A percentile compares a stretch with the other conserved stretches of the same genome.
Conservation (phyloP, 2,113 vertebrate species). For the Gymnorhina tibicen region DNA sequence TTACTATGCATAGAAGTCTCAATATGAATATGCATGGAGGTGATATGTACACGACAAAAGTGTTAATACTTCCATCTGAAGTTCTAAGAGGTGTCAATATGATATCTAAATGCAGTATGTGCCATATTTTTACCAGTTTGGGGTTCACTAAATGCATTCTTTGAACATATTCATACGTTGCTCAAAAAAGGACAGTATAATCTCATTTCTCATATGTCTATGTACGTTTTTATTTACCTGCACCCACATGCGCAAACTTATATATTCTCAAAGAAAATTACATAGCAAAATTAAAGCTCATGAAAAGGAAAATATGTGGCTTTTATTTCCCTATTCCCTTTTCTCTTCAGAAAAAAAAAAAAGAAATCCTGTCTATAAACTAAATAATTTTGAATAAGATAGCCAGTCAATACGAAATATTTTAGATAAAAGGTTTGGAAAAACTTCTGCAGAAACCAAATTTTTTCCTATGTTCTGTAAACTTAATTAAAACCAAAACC, state of each 20-base stretch:
- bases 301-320: background rate
- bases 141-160: background rate
- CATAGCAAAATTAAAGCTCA: background rate
- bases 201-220: background rate
- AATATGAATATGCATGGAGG: conserved; percentile 17
- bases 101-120: conserved; percentile 8
- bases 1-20: conserved; percentile 12
- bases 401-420: background rate
- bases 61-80: conserved; percentile 59
- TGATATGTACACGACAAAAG: conserved; percentile 37
- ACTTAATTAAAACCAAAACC: background rate
- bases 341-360: background rate
- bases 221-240: background rate
- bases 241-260: background rate
- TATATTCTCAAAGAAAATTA: background rate
- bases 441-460: background rate
- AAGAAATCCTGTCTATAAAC: background rate
- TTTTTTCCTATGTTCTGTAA: background rate
- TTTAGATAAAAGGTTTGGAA: background rate
- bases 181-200: background rate
- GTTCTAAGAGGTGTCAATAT: conserved; percentile 13
- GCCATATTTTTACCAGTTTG: background rate
- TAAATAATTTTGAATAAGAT: background rate
- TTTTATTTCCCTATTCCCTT: background rate
- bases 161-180: background rate